Conservation (phyloP, 1,140 invertebrate genomes). For the Dysdera silvatica region DNA sequence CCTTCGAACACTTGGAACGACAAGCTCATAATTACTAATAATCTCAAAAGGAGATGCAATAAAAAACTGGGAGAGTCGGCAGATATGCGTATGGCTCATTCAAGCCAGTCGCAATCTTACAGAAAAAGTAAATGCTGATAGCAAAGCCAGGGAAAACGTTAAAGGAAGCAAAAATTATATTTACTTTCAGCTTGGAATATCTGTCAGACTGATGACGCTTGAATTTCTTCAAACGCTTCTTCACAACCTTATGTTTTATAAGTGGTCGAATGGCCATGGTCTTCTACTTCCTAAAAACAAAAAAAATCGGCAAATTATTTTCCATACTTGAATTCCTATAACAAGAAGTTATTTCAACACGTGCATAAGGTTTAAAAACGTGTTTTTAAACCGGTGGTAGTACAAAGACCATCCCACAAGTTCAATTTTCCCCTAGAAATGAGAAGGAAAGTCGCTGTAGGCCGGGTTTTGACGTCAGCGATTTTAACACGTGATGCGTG, state of each 20-base stretch:
- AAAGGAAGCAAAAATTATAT: slow-evolving; percentile 28
- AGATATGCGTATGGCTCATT: no score
- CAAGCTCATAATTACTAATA: background rate
- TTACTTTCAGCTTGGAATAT: slow-evolving; percentile 88
- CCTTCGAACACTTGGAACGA: background rate
- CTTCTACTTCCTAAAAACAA: no score
- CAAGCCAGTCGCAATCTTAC: background rate
- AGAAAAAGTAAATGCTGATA: background rate
- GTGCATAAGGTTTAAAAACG: no score
- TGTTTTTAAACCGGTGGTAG: no score
- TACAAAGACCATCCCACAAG: no score
- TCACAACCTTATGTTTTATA: slow-evolving; percentile 78
- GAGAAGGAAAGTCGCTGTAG: no score
- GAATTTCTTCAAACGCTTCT: slow-evolving; percentile 94
- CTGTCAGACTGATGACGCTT: slow-evolving; percentile 93
- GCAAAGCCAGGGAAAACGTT: slow-evolving; percentile 12
- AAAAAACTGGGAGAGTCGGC: background rate
- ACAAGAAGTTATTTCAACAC: no score
- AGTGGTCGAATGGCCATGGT: slow-evolving; percentile 83
- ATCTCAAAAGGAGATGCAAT: background rate
- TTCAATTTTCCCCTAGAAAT: no score
- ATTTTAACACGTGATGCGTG: no score
- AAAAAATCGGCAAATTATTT: no score
- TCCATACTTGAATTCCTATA: no score
- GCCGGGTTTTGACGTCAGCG: no score